Evolutionary conservation across 1,140 invertebrate species (phyloP).

Genomic region (Euschistus heros): DNA sequence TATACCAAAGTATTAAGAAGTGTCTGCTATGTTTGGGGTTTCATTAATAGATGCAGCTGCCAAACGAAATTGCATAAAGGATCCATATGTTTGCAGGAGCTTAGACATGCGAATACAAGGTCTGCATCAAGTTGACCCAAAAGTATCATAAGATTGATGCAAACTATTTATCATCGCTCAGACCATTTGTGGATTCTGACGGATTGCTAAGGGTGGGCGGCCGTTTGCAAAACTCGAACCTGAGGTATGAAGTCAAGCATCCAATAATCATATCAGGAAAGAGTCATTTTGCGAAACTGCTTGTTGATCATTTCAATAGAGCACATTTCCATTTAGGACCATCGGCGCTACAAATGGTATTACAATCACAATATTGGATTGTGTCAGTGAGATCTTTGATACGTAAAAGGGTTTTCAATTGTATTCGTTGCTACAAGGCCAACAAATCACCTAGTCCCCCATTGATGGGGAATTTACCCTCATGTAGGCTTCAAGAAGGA

Average conservation of each 20-base stretch:
- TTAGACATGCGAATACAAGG: background rate
- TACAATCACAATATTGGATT: background rate
- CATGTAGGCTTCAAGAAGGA: background rate
- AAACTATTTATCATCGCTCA: background rate
- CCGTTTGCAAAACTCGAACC: background rate
- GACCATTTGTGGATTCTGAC: background rate
- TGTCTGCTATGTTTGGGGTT: background rate
- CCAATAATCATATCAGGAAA: too few relatives aligned
- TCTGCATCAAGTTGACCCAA: background rate
- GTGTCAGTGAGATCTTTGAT: background rate
- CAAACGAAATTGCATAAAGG: background rate
- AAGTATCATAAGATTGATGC: background rate
- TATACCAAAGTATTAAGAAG: background rate
- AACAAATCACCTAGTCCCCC: too few relatives aligned
- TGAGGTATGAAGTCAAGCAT: too few relatives aligned
- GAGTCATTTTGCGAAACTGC: background rate
- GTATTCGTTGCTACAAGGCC: background rate
- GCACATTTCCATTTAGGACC: background rate
- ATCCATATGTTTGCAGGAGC: background rate
- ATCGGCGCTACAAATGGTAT: background rate
- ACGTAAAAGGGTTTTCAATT: background rate
- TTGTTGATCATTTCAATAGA: background rate
- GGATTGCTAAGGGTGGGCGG: background rate
- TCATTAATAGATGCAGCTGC: too few relatives aligned
- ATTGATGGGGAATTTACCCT: too few relatives aligned